These are phyloP conservation scores for Lepus timidus DNA, from an alignment of 2,113 vertebrate species.

Conservation along the genomic window DNA sequence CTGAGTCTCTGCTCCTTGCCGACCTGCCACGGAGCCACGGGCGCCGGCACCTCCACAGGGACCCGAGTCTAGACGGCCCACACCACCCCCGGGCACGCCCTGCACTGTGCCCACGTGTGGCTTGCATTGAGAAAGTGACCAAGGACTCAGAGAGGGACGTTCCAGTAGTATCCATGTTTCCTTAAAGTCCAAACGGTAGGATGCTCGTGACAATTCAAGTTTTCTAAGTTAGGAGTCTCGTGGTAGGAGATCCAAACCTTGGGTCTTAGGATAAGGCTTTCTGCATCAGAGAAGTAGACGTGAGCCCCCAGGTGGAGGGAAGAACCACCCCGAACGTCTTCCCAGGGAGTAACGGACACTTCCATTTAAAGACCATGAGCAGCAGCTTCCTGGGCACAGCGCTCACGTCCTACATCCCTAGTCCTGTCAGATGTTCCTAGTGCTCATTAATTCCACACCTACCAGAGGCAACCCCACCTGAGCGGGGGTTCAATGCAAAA, in stretches of 20 bases:
- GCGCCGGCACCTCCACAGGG: background rate
- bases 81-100: background rate
- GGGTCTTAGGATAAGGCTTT: constrained; percentile 72
- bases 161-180: constrained; percentile 75
- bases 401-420: background rate
- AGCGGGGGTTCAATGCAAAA: constrained; percentile 84
- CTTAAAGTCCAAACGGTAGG: constrained; percentile 59
- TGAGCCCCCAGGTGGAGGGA: constrained; percentile 29
- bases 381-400: background rate
- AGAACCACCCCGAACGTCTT: constrained; percentile 29
- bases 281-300: constrained; percentile 37
- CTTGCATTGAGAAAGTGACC: constrained; percentile 28
- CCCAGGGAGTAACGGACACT: background rate
- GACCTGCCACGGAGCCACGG: background rate
- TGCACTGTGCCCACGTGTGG: background rate
- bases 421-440: constrained; percentile 60
- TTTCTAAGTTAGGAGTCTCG: constrained; percentile 55
- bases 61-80: background rate
- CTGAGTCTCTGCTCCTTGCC: constrained; percentile 57
- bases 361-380: background rate
- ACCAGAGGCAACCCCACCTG: constrained; percentile 80
- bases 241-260: constrained; percentile 59
- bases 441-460: constrained; percentile 73
- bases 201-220: constrained; percentile 61
- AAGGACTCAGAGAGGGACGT: constrained; percentile 9